These are phyloP conservation scores for Theretra japonica DNA, from an alignment of 2,888 invertebrate species.

Conservation along the genomic window DNA sequence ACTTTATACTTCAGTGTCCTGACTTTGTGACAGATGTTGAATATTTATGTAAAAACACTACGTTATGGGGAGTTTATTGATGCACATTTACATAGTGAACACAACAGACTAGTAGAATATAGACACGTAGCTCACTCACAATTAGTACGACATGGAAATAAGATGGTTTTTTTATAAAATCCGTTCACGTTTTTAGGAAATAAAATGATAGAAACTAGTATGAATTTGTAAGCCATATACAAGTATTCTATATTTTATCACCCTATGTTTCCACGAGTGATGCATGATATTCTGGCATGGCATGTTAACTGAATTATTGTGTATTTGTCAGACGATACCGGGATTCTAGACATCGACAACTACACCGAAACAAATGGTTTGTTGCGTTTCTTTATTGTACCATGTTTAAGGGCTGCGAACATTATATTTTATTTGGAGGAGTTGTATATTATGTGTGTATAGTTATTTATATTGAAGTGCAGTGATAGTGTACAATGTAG, in stretches of 20 bases:
- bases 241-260: slow-evolving; percentile 45
- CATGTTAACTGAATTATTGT: slow-evolving; percentile 80
- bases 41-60: slow-evolving; percentile 14
- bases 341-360: slow-evolving; percentile 81
- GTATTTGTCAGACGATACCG: slow-evolving; percentile 83
- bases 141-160: slow-evolving; percentile 19
- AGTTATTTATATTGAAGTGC: not conserved
- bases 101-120: slow-evolving; percentile 48
- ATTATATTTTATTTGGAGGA: not conserved
- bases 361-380: slow-evolving; percentile 79
- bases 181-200: slow-evolving; percentile 1
- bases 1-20: not conserved
- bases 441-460: not conserved
- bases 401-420: slow-evolving; percentile 24
- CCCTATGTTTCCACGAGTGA: slow-evolving; percentile 60
- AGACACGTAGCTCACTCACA: slow-evolving; percentile 49
- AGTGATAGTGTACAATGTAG: not conserved
- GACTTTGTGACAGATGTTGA: slow-evolving; percentile 16
- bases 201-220: not conserved
- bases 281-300: slow-evolving; percentile 81
- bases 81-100: slow-evolving; percentile 48
- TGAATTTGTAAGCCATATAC: slow-evolving; percentile 39
- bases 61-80: slow-evolving; percentile 40
- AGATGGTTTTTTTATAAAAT: slow-evolving; percentile 16
- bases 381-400: slow-evolving; percentile 66